Conservation (phyloP, 2,888 invertebrate species). For the Apotomis betuletana region DNA sequence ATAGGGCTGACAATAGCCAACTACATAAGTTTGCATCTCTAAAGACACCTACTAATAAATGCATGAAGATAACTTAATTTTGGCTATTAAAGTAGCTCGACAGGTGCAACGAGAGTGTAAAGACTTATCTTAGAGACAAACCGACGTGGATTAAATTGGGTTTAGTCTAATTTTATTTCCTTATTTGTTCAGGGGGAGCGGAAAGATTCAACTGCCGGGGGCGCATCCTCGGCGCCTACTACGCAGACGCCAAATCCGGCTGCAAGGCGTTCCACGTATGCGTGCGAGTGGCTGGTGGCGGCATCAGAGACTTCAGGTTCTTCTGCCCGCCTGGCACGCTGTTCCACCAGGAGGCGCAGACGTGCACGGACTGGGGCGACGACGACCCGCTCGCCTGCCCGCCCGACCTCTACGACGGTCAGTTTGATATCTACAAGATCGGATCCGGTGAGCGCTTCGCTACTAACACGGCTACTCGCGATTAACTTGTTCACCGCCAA, state of each 20-base stretch:
- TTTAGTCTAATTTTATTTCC: too few relatives aligned
- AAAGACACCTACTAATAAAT: too few relatives aligned
- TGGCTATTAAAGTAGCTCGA: too few relatives aligned
- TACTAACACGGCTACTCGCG: constrained; percentile 67
- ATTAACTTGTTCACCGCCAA: constrained; percentile 12
- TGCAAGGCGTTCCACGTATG: constrained; percentile 96
- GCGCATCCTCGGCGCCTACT: constrained; percentile 94
- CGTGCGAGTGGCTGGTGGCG: constrained; percentile 91
- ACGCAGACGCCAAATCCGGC: constrained; percentile 93
- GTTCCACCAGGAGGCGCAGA: constrained; percentile 96
- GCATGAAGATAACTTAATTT: too few relatives aligned
- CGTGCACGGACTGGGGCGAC: constrained; percentile 96
- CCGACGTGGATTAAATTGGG: too few relatives aligned
- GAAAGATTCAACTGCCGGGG: constrained; percentile 90
- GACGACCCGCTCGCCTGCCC: constrained; percentile 89
- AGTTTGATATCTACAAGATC: constrained; percentile 92
- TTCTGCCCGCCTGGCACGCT: constrained; percentile 95
- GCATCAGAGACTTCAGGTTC: constrained; percentile 92
- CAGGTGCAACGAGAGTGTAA: too few relatives aligned
- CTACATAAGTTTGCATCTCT: too few relatives aligned
- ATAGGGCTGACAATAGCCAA: too few relatives aligned
- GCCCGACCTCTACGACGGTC: constrained; percentile 91
- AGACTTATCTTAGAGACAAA: too few relatives aligned
- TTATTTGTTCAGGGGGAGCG: constrained; percentile 67
- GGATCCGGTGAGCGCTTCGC: constrained; percentile 87